phyloP scores from a whole-genome alignment of 2,888 invertebrate species.

The Stegophylla sp. region DNA sequence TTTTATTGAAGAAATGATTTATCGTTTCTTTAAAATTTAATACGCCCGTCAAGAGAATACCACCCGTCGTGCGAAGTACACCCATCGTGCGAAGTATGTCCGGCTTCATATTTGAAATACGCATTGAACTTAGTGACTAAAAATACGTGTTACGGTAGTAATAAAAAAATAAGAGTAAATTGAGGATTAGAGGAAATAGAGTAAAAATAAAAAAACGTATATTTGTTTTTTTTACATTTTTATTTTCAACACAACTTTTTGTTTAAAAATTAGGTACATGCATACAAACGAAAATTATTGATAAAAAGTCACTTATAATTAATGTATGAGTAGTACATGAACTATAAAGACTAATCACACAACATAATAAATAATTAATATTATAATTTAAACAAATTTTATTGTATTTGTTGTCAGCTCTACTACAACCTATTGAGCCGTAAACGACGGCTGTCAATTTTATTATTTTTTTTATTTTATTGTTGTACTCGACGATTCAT shows the following conservation, averaged over 20 bases:
- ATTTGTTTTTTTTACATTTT: constrained; percentile 48
- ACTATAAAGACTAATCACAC: constrained; percentile 59
- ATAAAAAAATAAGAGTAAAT: no score
- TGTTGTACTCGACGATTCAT: constrained; percentile 20
- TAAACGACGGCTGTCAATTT: constrained; percentile 1
- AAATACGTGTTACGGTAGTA: no score
- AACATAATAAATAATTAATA: constrained; percentile 59
- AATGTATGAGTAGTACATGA: constrained; percentile 57
- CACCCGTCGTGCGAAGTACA: no score
- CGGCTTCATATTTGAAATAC: not conserved
- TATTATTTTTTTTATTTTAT: not conserved
- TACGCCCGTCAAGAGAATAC: no score
- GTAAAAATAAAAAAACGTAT: not conserved
- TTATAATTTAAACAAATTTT: constrained; percentile 49
- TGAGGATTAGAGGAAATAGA: not conserved
- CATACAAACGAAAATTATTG: constrained; percentile 59
- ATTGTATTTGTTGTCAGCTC: constrained; percentile 43
- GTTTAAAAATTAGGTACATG: constrained; percentile 58
- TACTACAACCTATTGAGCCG: constrained; percentile 38
- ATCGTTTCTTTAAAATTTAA: no score
- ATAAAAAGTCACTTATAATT: constrained; percentile 59
- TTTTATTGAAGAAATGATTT: no score
- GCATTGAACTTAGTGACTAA: no score
- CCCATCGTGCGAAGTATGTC: no score
- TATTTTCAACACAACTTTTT: constrained; percentile 58